A percentile compares a stretch with the other conserved stretches of the same genome.
Conservation (phyloP, 2,113 vertebrate genomes). For the Phylloscopus trochiloides region DNA sequence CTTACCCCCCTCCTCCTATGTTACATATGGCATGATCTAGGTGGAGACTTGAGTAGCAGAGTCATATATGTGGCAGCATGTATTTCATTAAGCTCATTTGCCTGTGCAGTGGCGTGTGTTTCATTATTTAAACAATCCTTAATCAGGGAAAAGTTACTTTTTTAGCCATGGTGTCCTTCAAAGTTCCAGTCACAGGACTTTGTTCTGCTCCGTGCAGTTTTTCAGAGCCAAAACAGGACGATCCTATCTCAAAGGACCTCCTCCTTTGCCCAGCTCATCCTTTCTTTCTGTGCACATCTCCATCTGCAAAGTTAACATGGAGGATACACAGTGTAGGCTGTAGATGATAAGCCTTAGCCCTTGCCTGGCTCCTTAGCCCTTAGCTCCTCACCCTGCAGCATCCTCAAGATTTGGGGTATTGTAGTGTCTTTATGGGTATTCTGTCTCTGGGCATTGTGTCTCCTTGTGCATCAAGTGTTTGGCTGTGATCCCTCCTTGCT, state of each 20-base stretch:
- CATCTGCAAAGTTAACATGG: not conserved
- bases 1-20: not conserved
- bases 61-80: not conserved
- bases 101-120: not conserved
- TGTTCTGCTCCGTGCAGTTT: not conserved
- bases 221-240: not conserved
- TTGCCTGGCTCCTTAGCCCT: not conserved
- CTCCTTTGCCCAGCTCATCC: not conserved
- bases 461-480: not conserved
- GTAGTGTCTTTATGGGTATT: not conserved
- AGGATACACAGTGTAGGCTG: not conserved
- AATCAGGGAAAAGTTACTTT: not conserved
- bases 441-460: not conserved
- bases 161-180: not conserved
- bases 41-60: not conserved
- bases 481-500: not conserved
- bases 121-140: not conserved
- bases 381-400: not conserved
- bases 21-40: not conserved
- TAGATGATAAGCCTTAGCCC: not conserved
- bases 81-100: not conserved
- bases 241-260: not conserved
- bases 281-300: not conserved
- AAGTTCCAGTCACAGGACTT: not conserved
- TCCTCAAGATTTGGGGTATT: not conserved